Conservation (phyloP, 2,113 vertebrate genomes). For the Saguinus imperator region DNA sequence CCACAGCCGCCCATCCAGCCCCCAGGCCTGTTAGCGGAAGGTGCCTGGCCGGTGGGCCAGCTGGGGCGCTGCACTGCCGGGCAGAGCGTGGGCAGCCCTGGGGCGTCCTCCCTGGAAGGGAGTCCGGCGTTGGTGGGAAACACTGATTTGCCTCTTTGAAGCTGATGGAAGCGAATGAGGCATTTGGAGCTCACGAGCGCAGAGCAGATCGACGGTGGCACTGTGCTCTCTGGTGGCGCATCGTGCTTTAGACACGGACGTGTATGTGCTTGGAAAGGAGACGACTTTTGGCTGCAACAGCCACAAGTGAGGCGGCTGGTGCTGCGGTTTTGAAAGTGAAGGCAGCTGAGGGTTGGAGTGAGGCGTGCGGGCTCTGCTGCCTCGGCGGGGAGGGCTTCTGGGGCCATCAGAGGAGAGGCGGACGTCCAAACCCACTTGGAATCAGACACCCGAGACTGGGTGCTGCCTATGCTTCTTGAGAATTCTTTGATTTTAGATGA, state of each 20-base stretch:
- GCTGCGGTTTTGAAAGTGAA: background rate
- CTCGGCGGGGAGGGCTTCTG: background rate
- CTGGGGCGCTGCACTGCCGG: background rate
- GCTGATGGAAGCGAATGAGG: background rate
- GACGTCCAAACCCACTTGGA: background rate
- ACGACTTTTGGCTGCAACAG: background rate
- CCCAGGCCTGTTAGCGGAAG: accelerated
- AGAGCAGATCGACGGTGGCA: background rate
- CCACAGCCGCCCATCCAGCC: accelerated
- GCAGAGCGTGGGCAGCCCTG: background rate
- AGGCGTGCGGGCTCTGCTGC: too few species aligned
- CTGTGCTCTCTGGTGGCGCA: accelerated
- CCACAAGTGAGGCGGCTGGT: background rate
- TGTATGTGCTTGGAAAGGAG: background rate
- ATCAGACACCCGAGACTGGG: background rate
- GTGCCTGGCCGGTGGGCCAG: background rate
- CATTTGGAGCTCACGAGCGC: background rate
- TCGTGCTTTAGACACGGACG: background rate
- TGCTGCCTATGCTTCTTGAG: background rate
- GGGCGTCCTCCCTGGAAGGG: background rate
- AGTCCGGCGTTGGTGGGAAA: background rate
- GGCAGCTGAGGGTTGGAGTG: background rate
- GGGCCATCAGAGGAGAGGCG: background rate
- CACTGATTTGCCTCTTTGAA: background rate
- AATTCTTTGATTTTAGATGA: background rate